Percentiles rank a stretch among this genome's conserved stretches.
phyloP scores from a whole-genome alignment of 53 echinoderm and acorn worm species.

The Echinarachnius parma region DNA sequence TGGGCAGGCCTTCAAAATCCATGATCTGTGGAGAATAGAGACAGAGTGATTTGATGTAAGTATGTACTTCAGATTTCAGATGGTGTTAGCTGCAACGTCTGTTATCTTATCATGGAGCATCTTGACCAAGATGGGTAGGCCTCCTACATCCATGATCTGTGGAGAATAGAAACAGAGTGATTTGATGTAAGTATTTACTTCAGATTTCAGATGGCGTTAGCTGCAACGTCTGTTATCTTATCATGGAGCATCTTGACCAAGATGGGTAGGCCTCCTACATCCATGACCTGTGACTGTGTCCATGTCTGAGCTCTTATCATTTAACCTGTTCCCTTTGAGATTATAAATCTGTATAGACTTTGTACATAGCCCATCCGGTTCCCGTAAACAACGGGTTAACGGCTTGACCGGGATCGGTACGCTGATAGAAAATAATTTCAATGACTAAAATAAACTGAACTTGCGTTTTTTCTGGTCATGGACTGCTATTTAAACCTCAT shows the following conservation, averaged over 20 bases:
- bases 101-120: slow-evolving; percentile 61
- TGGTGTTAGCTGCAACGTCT: slow-evolving; percentile 72
- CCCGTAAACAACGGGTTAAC: too few relatives aligned
- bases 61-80: slow-evolving; percentile 96
- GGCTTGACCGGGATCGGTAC: too few relatives aligned
- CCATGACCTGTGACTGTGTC: slow-evolving; percentile 68
- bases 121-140: slow-evolving; percentile 64
- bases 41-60: too few relatives aligned
- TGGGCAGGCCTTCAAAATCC: slow-evolving; percentile 71
- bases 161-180: too few relatives aligned
- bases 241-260: slow-evolving; percentile 68
- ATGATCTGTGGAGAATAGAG: slow-evolving; percentile 66
- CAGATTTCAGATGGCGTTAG: slow-evolving; percentile 90
- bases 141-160: slow-evolving; percentile 76
- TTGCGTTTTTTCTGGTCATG: slow-evolving; percentile 79
- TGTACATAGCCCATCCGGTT: too few relatives aligned
- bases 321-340: too few relatives aligned
- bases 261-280: slow-evolving; percentile 74
- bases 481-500: slow-evolving; percentile 75
- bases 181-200: too few relatives aligned
- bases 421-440: background rate
- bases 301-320: too few relatives aligned
- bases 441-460: too few relatives aligned
- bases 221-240: slow-evolving; percentile 55
- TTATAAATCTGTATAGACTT: too few relatives aligned